Base-by-base conservation (phyloP, 2,888 invertebrate genomes). In the Nudaria mundana region DNA sequence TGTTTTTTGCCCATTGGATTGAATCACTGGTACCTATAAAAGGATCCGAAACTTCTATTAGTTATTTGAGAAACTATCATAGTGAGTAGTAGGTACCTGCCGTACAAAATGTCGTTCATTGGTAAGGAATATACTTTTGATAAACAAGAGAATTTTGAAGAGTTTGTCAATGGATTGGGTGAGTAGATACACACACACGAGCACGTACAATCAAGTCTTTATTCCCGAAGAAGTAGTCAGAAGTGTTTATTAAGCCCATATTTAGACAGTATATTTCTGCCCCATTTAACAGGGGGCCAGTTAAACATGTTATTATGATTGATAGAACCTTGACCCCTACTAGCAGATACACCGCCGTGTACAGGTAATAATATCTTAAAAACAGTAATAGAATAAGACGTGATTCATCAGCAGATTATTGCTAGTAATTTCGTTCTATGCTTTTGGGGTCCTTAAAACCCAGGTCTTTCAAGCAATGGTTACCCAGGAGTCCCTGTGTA, bases 81-180 rank as follows among this genome's bases (percentile, higher is more conserved):
- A 31, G 5, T 11, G 12, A 22, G 10, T 11, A 10, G 11, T 5
- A 5, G 5, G 20, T 20, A 23, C 12, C n/a, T 23, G 20, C 16
- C n/a, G n/a, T n/a, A n/a, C 24, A 66, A 64, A 46, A 76, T 79
- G 76, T 48, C 71, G n/a, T 75, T 60, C 55, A 38, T 64, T 12
- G 76, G 71, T 41, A 69, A 71, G 37, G 54, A 60, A 11, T 78
- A 66, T 59, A 60, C 48, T 20, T 63, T 56, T 30, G 63, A 52
- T 1, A 69, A 37, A 20, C 59, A 71, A 20, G 76, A 79, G 48
- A 74, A 68, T 12, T 73, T 62, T 35, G 71, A 72, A 2, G 63
- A 37, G 0, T 76, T 75, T 33, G 41, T 76, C 6, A 60, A 57
- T 6, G 30, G 52, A 32, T 38, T 69, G 18, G 64, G 75, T 76